Base-by-base conservation (phyloP, 2,888 invertebrate genomes). In the Deroplatys truncata region DNA sequence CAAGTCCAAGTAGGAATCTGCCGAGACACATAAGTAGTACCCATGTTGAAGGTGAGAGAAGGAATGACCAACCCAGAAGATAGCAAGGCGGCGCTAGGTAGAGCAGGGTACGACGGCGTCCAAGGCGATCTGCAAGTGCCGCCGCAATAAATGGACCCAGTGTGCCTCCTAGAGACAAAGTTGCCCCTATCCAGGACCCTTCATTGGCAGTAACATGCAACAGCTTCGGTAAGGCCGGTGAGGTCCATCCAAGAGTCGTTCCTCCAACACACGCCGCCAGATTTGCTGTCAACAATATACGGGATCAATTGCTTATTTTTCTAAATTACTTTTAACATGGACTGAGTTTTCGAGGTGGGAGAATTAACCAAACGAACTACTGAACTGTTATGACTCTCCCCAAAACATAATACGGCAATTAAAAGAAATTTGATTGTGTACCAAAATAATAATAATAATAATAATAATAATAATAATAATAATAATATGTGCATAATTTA, bases 51-150 rank as follows among this genome's bases (percentile, higher is more conserved):
- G 95, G 94, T 0, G 95, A 95, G 85, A 97, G 94, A 16, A 97
- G 93, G 28, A 96, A 72, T 5, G 20, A 92, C 95, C 96, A 98
- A 0, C 97, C 97, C 0, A 96, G 86, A n/a, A 96, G 93, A 90
- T 96, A 96, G 7, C 56, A 16, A 0, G 97, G 97, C 0, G 96
- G 91, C 0, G 95, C 94, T 28, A 96, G 95, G 10, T 95, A 93
- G 7, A 89, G 83, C 86, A 89, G 31, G 0, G 88, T 20, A 91
- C 94, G 94, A 92, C 95, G 95, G 82, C 95, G 93, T 0, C 95
- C 95, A 84, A 95, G 93, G 91, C 93, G 92, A 91, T 95, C 94
- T 0, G 95, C 94, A 88, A 95, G 93, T 13, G 94, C 93, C 0
- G 95, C 95, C 0, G 95, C 93, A 0, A 95, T 95, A 1, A 95